Conservation (phyloP, 2,797 vertebrate genomes). For the Spondyliosoma cantharus region DNA sequence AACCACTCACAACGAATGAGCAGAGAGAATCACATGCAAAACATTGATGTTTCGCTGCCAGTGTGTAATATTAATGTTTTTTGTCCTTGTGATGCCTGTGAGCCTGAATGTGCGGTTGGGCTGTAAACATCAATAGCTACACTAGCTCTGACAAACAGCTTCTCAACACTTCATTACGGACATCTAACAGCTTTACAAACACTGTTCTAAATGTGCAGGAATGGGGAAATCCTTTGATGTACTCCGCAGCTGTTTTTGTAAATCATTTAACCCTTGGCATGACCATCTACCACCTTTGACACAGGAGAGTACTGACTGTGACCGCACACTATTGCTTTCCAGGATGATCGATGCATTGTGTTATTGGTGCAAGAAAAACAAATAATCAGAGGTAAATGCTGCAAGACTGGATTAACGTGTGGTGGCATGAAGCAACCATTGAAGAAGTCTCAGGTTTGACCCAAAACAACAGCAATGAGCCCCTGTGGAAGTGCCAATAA, state of each 20-base stretch:
- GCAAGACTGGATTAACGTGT: background rate
- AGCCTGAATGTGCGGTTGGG: conserved; percentile 3
- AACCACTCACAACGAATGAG: conserved; percentile 11
- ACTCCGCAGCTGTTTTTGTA: conserved; percentile 25
- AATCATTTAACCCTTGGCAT: conserved; percentile 40
- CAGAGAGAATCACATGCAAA: conserved; percentile 17
- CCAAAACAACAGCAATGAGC: conserved; percentile 33
- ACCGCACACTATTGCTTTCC: conserved; percentile 27
- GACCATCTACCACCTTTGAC: conserved; percentile 33
- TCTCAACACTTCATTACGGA: conserved; percentile 2
- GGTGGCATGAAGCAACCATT: background rate
- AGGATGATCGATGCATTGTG: conserved; percentile 17
- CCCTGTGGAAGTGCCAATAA: background rate
- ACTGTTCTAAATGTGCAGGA: background rate
- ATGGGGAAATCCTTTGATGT: conserved; percentile 10
- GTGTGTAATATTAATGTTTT: background rate
- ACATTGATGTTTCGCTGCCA: background rate
- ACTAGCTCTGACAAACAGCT: background rate
- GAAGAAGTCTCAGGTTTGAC: background rate
- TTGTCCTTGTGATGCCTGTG: conserved; percentile 2
- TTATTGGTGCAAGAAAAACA: conserved; percentile 21
- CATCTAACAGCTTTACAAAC: conserved; percentile 15
- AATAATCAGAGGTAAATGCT: conserved; percentile 11
- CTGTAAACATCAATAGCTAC: conserved; percentile 22
- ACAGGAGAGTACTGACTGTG: background rate